Conservation (phyloP, 2,113 vertebrate genomes). For the Alethe castanea region DNA sequence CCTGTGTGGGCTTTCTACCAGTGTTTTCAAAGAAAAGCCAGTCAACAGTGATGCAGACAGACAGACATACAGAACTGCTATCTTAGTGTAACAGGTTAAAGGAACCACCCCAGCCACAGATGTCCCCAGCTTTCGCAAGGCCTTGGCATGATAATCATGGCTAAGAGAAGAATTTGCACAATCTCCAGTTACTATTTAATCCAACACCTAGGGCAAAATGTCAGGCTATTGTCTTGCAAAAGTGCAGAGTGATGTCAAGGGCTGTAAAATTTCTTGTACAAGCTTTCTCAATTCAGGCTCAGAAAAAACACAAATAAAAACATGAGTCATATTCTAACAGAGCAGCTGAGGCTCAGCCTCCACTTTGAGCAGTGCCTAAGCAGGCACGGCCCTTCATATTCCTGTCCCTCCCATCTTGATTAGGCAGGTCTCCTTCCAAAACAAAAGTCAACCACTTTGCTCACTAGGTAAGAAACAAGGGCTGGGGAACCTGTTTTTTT, state of each 20-base stretch:
- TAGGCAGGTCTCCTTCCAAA: neutral
- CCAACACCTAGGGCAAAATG: neutral
- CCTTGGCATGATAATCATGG: neutral
- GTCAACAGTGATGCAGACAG: neutral
- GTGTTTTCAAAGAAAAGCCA: neutral
- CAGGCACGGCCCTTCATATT: neutral
- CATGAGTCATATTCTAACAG: neutral
- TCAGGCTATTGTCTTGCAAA: slow-evolving; percentile 15
- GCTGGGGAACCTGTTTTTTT: neutral
- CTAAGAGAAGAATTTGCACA: slow-evolving; percentile 9
- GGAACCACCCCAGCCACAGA: neutral
- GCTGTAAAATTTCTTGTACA: neutral
- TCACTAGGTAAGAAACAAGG: neutral
- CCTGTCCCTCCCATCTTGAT: neutral
- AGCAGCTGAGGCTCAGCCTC: neutral
- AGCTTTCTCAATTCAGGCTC: neutral
- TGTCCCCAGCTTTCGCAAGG: neutral
- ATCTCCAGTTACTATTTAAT: slow-evolving; percentile 32
- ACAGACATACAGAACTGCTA: neutral
- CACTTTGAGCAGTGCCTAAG: neutral
- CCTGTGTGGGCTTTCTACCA: neutral
- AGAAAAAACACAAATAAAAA: slow-evolving; percentile 18
- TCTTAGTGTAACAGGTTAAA: neutral
- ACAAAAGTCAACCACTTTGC: neutral
- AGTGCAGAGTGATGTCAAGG: neutral